Percentiles rank a stretch among this genome's conserved stretches.
These are phyloP conservation scores for Ochropleura leucogaster DNA, from an alignment of 2,888 invertebrate species.

Conservation along the genomic window DNA sequence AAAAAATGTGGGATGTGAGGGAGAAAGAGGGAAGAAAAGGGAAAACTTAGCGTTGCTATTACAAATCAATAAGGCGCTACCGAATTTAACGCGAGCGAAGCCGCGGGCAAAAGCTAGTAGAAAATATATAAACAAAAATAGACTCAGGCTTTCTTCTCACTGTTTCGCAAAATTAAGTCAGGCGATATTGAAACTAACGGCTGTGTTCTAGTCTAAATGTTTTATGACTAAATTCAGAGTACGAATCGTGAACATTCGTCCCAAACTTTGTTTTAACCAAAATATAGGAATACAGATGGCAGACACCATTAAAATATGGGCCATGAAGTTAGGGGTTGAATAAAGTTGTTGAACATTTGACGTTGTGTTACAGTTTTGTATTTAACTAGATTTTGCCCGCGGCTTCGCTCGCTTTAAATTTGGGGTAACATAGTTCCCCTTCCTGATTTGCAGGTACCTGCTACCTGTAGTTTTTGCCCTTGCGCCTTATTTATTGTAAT, in stretches of 20 bases:
- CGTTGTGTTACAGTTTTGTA: too few relatives aligned
- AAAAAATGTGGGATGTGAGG: too few relatives aligned
- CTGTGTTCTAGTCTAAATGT: conserved; percentile 52
- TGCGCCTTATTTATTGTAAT: too few relatives aligned
- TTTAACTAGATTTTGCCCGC: too few relatives aligned
- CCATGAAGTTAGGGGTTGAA: conserved; percentile 40
- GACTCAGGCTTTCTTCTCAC: not conserved
- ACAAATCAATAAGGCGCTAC: too few relatives aligned
- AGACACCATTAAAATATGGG: conserved; percentile 53
- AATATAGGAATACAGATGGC: conserved; percentile 59
- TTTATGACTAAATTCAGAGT: conserved; percentile 40
- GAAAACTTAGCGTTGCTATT: too few relatives aligned
- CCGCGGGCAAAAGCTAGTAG: not conserved
- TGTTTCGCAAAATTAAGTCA: conserved; percentile 43
- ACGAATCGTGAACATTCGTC: conserved; percentile 53
- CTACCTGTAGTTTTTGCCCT: too few relatives aligned
- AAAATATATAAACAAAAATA: conserved; percentile 24
- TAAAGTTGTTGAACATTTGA: not conserved
- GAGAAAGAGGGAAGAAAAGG: too few relatives aligned
- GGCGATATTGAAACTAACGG: conserved; percentile 50
- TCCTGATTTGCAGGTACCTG: too few relatives aligned
- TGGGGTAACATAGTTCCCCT: too few relatives aligned
- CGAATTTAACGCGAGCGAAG: too few relatives aligned
- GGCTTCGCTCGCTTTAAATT: too few relatives aligned
- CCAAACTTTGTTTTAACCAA: conserved; percentile 52